Evolutionary conservation across 23 tunicate genomes (phyloP), one percentile per base, ranked within the genome.

Genomic region (Styela plicata): DNA sequence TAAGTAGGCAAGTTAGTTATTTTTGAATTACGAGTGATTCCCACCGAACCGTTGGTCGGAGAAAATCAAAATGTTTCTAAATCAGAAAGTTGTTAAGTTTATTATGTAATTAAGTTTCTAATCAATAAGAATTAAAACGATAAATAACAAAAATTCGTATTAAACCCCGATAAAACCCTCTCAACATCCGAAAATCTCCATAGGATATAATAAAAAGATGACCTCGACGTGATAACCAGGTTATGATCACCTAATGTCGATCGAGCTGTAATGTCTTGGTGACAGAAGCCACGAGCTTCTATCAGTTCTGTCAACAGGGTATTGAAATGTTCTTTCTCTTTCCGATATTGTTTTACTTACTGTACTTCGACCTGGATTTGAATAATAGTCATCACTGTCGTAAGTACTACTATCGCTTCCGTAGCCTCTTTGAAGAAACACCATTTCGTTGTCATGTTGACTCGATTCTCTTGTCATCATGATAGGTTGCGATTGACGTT

Each of bases 341-440:
- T 71, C 24, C 5, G 20, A 18, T 2, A 18, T 29, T 19, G 20
- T 71, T 71, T 71, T 31, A 3, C 20, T 36, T 3, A 71, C 17
- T 17, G 36, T 27, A 3, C 23, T 36, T 27, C 34, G 36, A 71
- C 29, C 34, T 32, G 24, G 77, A 71, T 28, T 34, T 26, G 32
- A 33, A 21, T 29, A 34, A 3, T 71, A 34, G 35, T 33, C 32
- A 5, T 19, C 36, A 5, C 16, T 66, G 5, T 34, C 37, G 13
- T 31, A 18, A 26, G 77, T 18, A 32, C 35, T 30, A 3, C 36
- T 30, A 29, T 71, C 32, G 5, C 36, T 28, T 71, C 77, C 77
- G 29, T 71, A 71, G 3, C 77, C 77, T 3, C 77, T 71, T 71
- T 29, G 32, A 3, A 71, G 17, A 71, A 71, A 71, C 17, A 71